phyloP scores from a whole-genome alignment of 2,113 vertebrate genomes.

The Aphelocoma coerulescens region DNA sequence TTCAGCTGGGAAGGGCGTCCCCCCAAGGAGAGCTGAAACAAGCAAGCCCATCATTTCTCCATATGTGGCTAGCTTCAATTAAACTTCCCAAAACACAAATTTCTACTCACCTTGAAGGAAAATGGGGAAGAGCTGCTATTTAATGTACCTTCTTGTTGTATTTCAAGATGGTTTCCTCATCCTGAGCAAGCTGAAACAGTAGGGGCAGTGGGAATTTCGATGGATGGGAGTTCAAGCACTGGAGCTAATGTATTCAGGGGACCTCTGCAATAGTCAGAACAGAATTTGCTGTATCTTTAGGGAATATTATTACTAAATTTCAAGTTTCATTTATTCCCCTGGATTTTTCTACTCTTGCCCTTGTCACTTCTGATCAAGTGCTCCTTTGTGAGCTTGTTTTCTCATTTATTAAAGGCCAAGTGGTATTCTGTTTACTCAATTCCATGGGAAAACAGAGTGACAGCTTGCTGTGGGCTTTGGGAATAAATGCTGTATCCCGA shows the following conservation, averaged over 20 bases:
- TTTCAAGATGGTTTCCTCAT: not conserved
- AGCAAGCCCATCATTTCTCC: not conserved
- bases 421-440: not conserved
- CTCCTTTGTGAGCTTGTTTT: not conserved
- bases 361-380: slow-evolving; percentile 7
- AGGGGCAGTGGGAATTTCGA: not conserved
- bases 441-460: slow-evolving; percentile 13
- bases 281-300: not conserved
- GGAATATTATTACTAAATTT: slow-evolving; percentile 9
- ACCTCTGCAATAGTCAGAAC: not conserved
- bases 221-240: not conserved
- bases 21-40: not conserved
- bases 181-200: not conserved
- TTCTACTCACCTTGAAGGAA: not conserved
- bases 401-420: slow-evolving; percentile 23
- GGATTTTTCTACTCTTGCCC: not conserved
- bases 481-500: not conserved
- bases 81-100: not conserved
- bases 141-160: not conserved
- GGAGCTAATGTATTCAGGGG: not conserved
- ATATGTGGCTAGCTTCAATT: not conserved
- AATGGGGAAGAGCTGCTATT: not conserved
- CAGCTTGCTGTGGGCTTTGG: not conserved
- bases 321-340: slow-evolving; percentile 2
- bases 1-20: slow-evolving; percentile 15